Base-by-base conservation (phyloP, 1,140 invertebrate genomes). In the Agraylea sexmaculata region DNA sequence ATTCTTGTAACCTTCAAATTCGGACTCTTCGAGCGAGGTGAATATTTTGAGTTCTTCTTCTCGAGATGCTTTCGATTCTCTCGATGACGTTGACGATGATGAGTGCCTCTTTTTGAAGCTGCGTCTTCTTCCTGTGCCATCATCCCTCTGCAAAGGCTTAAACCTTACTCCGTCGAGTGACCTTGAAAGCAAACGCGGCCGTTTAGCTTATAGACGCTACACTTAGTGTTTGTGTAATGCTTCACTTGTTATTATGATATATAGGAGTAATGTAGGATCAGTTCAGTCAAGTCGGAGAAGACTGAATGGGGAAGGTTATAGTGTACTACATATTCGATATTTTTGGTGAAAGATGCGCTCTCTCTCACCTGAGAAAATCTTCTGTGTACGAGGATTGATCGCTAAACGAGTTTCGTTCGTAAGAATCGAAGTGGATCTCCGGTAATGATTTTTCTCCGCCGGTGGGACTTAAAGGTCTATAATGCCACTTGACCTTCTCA, bases 31-130 rank as follows among this genome's bases (percentile, higher is more conserved):
- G 37, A 74, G 59, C 27, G 70, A 72, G 35, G 70, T 73, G 42
- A 74, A 73, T 58, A 69, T 68, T 53, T 68, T 68, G 15, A 73
- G 53, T 53, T 74, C 71, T 45, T 74, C 70, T 42, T 74, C 71
- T 13, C 70, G 67, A 13, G 66, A 69, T 28, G 69, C 70, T 37
- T 59, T 37, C 0, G 61, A 73, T 5, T 71, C 69, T 43, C 55
- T 60, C 17, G 70, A 73, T 10, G 68, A 71, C 52, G 67, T 70
- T 17, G 70, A 73, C 36, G 64, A 67, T 16, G 68, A 70, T 3
- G 69, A 73, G 40, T 64, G 59, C 6, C 70, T 62, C 50, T 72
- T 74, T 53, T 69, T 70, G 47, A 71, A 73, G 46, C 68, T 71
- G 35, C 64, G 59, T 31, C 71, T 55, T 7, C 70, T 53, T 27